Base-by-base conservation (phyloP, 1,140 invertebrate species). In the Atta colombica region DNA sequence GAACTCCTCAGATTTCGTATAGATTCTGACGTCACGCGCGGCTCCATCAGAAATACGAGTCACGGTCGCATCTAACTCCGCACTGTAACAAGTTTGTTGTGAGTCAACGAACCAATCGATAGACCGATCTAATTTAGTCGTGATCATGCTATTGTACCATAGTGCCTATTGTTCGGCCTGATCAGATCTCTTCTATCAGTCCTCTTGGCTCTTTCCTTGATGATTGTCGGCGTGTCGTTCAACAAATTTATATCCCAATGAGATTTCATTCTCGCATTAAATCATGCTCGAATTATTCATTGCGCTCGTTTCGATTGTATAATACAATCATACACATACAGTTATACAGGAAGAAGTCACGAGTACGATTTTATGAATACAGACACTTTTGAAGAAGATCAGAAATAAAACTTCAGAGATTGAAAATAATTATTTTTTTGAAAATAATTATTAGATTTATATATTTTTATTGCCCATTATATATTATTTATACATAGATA, bases 31-130 rank as follows among this genome's bases (percentile, higher is more conserved):
- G 77, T 80, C 77, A 80, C n/a, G n/a, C 58, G n/a, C 49, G 28
- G 31, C 21, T n/a, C 12, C 49, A 12, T 66, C 49, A 55, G 77
- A 80, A 68, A 80, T 53, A 53, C 49, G 49, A 82, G 53, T 72
- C 80, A 72, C n/a, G 68, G n/a, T 28, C 49, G 63, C 35, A 58
- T 69, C 31, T 18, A 12, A 25, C 68, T 60, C 45, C 18, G 80
- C 53, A 82, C 72, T 74, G 68, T 74, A 14, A 25, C 80, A 31
- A 74, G 80, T 49, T 74, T 53, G 53, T 35, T 12, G 65, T 35
- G 68, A 82, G 68, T 82, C 80, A 74, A 82, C 68, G 80, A 66
- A 60, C 51, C 78, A 72, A 82, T 82, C 78, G 68, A 82, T 72
- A 60, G 35, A n/a, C 78, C 66, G 78, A 72, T 82, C 66, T 82